These are phyloP conservation scores for Noturus placidus DNA, from an alignment of 2,113 vertebrate genomes.

Conservation along the genomic window DNA sequence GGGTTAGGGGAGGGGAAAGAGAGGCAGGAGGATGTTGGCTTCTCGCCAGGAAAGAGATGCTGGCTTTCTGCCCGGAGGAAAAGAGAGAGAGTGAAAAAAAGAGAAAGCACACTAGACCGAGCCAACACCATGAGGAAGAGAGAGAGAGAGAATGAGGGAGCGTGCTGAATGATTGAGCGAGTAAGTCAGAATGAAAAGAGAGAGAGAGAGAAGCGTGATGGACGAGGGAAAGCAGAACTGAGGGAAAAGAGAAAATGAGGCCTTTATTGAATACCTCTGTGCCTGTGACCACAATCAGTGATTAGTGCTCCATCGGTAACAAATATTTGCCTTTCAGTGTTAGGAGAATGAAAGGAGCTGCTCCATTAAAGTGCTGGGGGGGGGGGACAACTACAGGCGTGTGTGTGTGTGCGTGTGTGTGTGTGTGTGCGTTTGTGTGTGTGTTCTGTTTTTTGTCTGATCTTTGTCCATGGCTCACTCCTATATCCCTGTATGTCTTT, in stretches of 20 bases:
- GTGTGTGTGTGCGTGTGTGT: constrained; percentile 36
- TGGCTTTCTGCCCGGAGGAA: constrained; percentile 46
- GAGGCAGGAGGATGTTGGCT: constrained; percentile 43
- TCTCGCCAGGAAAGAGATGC: constrained; percentile 42
- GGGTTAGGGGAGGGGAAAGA: neutral
- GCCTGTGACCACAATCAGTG: constrained; percentile 54
- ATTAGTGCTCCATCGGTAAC: constrained; percentile 46
- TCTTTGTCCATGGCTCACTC: neutral
- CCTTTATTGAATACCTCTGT: constrained; percentile 55
- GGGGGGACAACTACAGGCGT: constrained; percentile 22
- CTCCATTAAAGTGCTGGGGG: constrained; percentile 37
- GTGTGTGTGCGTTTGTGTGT: constrained; percentile 22
- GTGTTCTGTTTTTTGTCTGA: neutral
- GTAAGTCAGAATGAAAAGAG: constrained; percentile 29
- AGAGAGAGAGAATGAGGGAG: constrained; percentile 7
- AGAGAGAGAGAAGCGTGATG: constrained; percentile 28
- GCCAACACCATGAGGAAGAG: constrained; percentile 27
- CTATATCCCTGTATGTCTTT: neutral
- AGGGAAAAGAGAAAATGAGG: constrained; percentile 51
- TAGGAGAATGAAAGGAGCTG: constrained; percentile 36
- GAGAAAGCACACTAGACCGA: constrained; percentile 14
- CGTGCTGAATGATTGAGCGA: constrained; percentile 34
- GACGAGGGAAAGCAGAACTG: constrained; percentile 36
- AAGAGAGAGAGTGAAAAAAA: constrained; percentile 13
- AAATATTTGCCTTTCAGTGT: constrained; percentile 66